Conservation (phyloP, 2,888 invertebrate genomes). For the Andrena flavipes region DNA sequence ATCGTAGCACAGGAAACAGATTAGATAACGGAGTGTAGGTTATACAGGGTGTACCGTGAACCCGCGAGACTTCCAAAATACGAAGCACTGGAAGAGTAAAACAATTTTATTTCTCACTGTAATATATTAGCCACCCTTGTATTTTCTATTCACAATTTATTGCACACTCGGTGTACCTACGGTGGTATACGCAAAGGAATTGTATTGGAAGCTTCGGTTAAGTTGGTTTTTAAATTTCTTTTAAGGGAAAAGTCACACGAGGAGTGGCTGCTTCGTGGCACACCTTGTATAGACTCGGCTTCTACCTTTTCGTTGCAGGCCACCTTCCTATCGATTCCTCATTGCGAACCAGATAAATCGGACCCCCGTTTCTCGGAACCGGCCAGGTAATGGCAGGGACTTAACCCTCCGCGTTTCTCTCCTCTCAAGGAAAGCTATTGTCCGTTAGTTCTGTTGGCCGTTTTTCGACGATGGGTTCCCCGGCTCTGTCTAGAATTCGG, state of each 20-base stretch:
- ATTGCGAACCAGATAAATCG: conserved; percentile 81
- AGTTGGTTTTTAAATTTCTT: neutral
- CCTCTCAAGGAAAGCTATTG: conserved; percentile 59
- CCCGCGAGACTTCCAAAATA: too few species aligned
- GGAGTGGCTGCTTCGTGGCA: neutral
- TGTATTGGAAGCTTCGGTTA: too few species aligned
- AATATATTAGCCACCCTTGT: too few species aligned
- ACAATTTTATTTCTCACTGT: too few species aligned
- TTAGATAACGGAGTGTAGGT: too few species aligned
- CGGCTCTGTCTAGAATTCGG: conserved; percentile 34
- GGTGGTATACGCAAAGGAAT: too few species aligned
- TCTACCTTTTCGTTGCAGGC: conserved; percentile 52
- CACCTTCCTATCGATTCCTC: conserved; percentile 74
- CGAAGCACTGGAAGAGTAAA: too few species aligned
- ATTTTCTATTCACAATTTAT: too few species aligned
- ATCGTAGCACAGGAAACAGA: too few species aligned
- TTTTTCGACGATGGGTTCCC: conserved; percentile 27
- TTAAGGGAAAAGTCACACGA: neutral
- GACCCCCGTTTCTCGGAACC: conserved; percentile 79
- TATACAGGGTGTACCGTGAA: too few species aligned
- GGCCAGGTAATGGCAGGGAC: conserved; percentile 75
- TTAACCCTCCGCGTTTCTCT: conserved; percentile 61
- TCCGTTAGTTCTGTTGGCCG: conserved; percentile 48
- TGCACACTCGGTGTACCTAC: too few species aligned
- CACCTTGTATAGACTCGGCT: conserved; percentile 41